These are phyloP conservation scores for Glareola pratincola DNA, from an alignment of 2,113 vertebrate genomes.

Conservation along the genomic window DNA sequence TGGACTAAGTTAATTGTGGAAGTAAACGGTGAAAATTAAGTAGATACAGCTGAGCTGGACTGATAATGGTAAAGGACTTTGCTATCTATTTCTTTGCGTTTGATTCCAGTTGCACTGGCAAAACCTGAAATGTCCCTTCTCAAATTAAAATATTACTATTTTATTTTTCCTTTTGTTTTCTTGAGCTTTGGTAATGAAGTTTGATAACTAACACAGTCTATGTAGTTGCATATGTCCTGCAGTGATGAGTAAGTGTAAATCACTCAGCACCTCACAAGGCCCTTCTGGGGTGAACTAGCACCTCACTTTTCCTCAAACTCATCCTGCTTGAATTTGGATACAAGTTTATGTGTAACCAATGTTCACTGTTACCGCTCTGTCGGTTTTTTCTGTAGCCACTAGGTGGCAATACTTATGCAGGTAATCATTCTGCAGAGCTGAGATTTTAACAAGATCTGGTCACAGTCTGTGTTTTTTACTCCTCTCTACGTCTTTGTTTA, in stretches of 20 bases:
- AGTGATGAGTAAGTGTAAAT: not conserved
- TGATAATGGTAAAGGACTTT: not conserved
- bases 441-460: not conserved
- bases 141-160: not conserved
- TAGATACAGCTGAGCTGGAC: not conserved
- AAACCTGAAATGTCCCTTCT: not conserved
- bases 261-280: not conserved
- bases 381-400: not conserved
- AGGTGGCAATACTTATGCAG: not conserved
- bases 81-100: not conserved
- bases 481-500: rapidly evolving
- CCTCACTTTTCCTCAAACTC: not conserved
- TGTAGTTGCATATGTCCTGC: not conserved
- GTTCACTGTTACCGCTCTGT: not conserved
- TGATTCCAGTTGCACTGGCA: not conserved
- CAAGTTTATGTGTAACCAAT: not conserved
- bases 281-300: not conserved
- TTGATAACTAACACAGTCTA: not conserved
- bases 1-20: not conserved
- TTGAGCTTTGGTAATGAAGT: not conserved
- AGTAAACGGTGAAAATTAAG: not conserved
- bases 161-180: not conserved
- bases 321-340: not conserved
- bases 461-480: not conserved
- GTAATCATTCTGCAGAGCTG: rapidly evolving